A percentile compares a stretch with the other conserved stretches of the same genome.
Conservation (phyloP, 2,113 vertebrate species). For the Agapornis roseicollis region DNA sequence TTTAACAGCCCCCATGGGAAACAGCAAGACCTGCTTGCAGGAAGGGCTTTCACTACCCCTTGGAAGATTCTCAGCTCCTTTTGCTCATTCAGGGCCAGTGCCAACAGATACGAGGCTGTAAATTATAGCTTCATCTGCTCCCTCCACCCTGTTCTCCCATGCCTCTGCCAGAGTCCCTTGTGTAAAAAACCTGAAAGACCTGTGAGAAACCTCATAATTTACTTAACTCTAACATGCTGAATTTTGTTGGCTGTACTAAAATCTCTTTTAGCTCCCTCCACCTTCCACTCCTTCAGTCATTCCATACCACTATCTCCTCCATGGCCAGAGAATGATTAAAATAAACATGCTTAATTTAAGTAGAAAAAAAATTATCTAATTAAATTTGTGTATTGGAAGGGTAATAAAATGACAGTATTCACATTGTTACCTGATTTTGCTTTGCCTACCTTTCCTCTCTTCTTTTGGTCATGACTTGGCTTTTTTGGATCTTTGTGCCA, state of each 20-base stretch:
- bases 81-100: accelerated
- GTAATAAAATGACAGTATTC: not conserved
- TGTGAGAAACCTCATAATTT: not conserved
- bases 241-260: not conserved
- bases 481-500: not conserved
- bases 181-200: not conserved
- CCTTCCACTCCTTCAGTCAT: not conserved
- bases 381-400: not conserved
- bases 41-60: not conserved
- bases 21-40: not conserved
- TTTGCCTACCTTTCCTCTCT: not conserved
- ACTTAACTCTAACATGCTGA: not conserved
- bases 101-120: not conserved
- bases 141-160: not conserved
- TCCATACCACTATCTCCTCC: not conserved
- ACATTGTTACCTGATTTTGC: not conserved
- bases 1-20: not conserved
- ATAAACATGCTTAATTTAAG: not conserved
- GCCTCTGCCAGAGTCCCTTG: not conserved
- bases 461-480: not conserved
- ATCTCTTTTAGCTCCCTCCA: not conserved
- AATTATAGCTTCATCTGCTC: not conserved
- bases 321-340: not conserved
- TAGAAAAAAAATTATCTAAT: not conserved
- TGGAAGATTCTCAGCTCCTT: not conserved